Evolutionary conservation across 1,140 invertebrate species (phyloP).

Genomic region (Zeugodacus cucurbitae): DNA sequence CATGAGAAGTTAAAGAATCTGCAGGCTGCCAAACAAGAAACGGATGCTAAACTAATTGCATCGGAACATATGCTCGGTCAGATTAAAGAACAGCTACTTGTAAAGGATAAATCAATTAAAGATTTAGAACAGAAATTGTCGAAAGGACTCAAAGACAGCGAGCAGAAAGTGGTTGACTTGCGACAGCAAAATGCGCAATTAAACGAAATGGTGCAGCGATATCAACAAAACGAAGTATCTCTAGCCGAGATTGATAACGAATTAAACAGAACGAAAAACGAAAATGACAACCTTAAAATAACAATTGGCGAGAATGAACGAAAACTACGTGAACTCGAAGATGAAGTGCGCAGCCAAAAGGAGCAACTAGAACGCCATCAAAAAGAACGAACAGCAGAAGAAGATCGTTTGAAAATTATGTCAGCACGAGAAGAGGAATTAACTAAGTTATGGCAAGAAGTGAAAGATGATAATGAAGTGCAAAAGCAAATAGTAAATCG

Average conservation of each 20-base stretch:
- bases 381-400: constrained; percentile 46
- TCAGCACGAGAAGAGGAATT: constrained; percentile 45
- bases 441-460: constrained; percentile 37
- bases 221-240: constrained; percentile 54
- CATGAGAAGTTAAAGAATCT: constrained; percentile 53
- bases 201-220: constrained; percentile 56
- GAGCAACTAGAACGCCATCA: constrained; percentile 42
- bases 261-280: constrained; percentile 49
- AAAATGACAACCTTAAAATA: constrained; percentile 46
- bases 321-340: constrained; percentile 49
- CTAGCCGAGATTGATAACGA: constrained; percentile 51
- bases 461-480: background rate
- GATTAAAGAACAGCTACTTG: constrained; percentile 44
- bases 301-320: constrained; percentile 40
- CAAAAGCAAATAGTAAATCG: constrained; percentile 46
- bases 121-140: constrained; percentile 48
- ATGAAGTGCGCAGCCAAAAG: constrained; percentile 48
- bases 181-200: constrained; percentile 56
- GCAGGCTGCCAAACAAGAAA: constrained; percentile 54
- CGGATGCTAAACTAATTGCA: constrained; percentile 59
- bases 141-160: constrained; percentile 50
- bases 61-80: constrained; percentile 53
- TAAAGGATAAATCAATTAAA: constrained; percentile 48
- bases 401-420: constrained; percentile 13
- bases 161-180: constrained; percentile 54